phyloP scores from a whole-genome alignment of 2,888 invertebrate genomes.

The Tetrapedia diversipes region DNA sequence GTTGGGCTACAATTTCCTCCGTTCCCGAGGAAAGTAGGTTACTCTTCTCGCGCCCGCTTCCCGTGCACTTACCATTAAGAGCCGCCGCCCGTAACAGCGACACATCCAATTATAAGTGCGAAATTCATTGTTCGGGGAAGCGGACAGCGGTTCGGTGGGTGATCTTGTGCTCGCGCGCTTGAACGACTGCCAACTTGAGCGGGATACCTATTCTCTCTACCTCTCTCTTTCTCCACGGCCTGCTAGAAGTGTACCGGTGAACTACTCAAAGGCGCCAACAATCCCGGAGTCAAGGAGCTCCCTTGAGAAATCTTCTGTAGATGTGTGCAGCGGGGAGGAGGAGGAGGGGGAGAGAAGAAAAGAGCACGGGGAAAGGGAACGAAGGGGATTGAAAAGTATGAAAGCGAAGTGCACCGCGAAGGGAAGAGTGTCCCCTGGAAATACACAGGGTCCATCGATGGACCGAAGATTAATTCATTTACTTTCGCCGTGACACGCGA shows the following conservation, averaged over 20 bases:
- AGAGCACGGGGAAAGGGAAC: constrained; percentile 29
- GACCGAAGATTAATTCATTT: constrained; percentile 42
- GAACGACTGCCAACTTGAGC: constrained; percentile 74
- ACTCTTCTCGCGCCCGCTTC: constrained; percentile 45
- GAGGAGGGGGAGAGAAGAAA: constrained; percentile 47
- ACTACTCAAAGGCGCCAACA: constrained; percentile 69
- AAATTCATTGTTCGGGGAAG: constrained; percentile 77
- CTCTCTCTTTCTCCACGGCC: no score
- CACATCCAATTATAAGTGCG: constrained; percentile 80
- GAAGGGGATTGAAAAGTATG: constrained; percentile 43
- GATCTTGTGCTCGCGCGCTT: constrained; percentile 61
- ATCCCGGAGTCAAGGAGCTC: constrained; percentile 66
- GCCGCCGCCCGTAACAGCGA: constrained; percentile 75
- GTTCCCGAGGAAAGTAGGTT: constrained; percentile 59
- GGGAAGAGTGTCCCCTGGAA: constrained; percentile 29
- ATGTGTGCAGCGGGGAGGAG: no score
- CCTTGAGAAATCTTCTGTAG: constrained; percentile 66
- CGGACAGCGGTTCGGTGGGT: constrained; percentile 44
- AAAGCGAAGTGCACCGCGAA: constrained; percentile 23
- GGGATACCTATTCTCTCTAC: no score
- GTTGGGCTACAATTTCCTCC: constrained; percentile 45
- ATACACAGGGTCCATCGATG: constrained; percentile 26
- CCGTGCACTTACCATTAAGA: constrained; percentile 77
- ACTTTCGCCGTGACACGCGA: not conserved
- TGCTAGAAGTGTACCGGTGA: constrained; percentile 53